Conservation (phyloP, 2,888 invertebrate species). For the Mylabris sibirica region DNA sequence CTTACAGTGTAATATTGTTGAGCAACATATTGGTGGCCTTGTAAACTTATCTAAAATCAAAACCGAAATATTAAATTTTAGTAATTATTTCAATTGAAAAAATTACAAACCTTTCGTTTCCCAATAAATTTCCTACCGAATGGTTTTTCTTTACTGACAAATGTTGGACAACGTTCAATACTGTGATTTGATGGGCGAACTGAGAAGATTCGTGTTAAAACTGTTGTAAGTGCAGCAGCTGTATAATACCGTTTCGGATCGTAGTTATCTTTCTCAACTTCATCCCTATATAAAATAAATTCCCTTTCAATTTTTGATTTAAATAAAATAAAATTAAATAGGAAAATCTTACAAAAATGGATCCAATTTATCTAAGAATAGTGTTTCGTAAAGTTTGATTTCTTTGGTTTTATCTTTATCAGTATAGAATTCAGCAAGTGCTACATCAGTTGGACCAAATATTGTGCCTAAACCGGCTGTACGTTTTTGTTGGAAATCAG, state of each 20-base stretch:
- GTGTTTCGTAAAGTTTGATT: constrained; percentile 75
- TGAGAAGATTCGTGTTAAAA: constrained; percentile 79
- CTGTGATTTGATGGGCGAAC: constrained; percentile 68
- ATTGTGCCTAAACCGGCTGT: constrained; percentile 88
- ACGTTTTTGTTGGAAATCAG: constrained; percentile 84
- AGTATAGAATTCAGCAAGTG: constrained; percentile 80
- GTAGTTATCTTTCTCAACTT: constrained; percentile 69
- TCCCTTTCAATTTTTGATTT: no score
- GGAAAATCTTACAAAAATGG: constrained; percentile 68
- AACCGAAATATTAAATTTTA: constrained; percentile 21
- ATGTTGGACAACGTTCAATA: constrained; percentile 81
- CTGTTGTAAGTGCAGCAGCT: constrained; percentile 81
- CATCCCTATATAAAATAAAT: constrained; percentile 64
- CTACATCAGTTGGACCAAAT: constrained; percentile 85
- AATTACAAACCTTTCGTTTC: constrained; percentile 45
- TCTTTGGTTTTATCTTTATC: constrained; percentile 82
- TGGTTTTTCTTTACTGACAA: constrained; percentile 85
- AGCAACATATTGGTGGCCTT: constrained; percentile 90
- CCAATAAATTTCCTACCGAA: constrained; percentile 74
- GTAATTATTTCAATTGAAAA: neutral
- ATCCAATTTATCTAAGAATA: constrained; percentile 77
- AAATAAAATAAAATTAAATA: constrained; percentile 11
- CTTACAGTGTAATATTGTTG: constrained; percentile 90
- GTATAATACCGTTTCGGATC: constrained; percentile 72
- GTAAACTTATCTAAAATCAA: constrained; percentile 71